Base-by-base conservation (phyloP, 2,888 invertebrate species). In the Pomacea canaliculata region DNA sequence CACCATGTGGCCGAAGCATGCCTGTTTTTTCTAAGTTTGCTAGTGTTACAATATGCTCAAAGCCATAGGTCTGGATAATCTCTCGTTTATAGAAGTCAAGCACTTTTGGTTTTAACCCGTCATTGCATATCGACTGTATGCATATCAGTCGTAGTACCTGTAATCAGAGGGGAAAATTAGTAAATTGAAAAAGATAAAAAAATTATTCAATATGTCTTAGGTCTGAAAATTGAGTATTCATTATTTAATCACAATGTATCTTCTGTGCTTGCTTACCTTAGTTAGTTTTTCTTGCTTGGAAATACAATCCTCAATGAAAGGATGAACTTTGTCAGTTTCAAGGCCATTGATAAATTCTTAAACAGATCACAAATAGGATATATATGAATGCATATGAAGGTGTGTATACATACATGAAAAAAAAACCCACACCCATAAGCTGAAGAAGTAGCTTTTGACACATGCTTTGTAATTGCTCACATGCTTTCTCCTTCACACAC, bases 291-390 rank as follows among this genome's bases (percentile, higher is more conserved):
- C 94, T 87, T 95, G 94, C 85, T 95, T 95, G 0, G 96, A 95
- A 78, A 99, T 97, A 85, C 95, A 93, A 88, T 97, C 96, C 91
- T 99, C 99, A 79, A 99, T 97, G 88, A 94, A 96, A 0, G 95
- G 92, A 89, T 95, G 94, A 0, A 95, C 93, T 90, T 96, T 96
- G 85, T 99, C 99, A 2, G 96, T 95, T 85, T 98, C 97, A 37
- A 96, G 94, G 79, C 97, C 96, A 88, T 97, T 88, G 71, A 88
- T 87, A 84, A 99, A 95, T 87, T 98, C 98, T 92, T 83, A 13
- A 69, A 56, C 74, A 71, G n/a, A 37, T 37, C 37, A 37, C 37
- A 37, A 5, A 37, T 37, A 37, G 5, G 37, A 37, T 16, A 48
- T 7, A 37, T 37, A 37, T 37, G 37, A 37, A 37, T 37, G 37